Evolutionary conservation across 2,113 vertebrate species (phyloP).

Genomic region (Genyomyrus donnyi): DNA sequence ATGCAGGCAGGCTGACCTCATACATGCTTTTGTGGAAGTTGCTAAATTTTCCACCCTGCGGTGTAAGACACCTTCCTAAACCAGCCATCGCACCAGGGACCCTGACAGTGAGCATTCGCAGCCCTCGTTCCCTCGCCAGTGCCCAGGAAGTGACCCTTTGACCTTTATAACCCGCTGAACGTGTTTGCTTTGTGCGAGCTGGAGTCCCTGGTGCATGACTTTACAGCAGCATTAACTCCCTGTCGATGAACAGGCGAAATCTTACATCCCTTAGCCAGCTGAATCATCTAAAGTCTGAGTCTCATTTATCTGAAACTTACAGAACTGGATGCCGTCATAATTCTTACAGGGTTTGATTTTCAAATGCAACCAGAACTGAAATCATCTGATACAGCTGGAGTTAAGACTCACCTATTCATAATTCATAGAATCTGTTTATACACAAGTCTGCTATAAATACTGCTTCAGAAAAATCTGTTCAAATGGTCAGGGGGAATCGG

Average conservation of each 20-base stretch:
- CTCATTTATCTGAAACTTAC: background rate
- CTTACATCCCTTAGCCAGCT: background rate
- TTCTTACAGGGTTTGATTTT: background rate
- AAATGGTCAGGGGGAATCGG: background rate
- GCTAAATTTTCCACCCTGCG: background rate
- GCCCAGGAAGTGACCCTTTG: background rate
- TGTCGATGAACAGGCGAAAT: background rate
- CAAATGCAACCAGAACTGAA: background rate
- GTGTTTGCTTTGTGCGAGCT: background rate
- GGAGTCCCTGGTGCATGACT: background rate
- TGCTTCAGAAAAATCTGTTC: background rate
- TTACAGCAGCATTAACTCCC: background rate
- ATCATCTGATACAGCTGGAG: background rate
- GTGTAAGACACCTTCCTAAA: conserved; percentile 5
- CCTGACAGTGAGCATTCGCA: background rate
- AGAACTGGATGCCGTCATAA: background rate
- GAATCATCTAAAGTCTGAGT: background rate
- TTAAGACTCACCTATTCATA: background rate
- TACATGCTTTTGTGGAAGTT: background rate
- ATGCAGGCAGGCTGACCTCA: background rate
- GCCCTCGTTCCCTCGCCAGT: background rate
- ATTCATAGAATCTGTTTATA: background rate
- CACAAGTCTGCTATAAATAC: background rate
- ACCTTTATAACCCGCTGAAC: background rate
- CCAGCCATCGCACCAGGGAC: background rate